Evolutionary conservation across 2,113 vertebrate species (phyloP).

Genomic region (Sceloporus tristichus): DNA sequence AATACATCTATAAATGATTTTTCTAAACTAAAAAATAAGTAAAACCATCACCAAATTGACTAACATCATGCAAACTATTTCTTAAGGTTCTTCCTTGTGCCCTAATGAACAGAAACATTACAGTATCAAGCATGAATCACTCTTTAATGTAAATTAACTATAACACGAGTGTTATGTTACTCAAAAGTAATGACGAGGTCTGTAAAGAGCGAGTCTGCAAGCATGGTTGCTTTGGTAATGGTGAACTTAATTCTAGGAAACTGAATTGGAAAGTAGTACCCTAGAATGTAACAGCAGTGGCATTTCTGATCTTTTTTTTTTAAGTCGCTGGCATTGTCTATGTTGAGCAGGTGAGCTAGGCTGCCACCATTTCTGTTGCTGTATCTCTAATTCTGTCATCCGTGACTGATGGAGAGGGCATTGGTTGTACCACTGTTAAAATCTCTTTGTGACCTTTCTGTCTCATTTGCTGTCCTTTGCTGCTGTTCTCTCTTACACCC

Average conservation of each 20-base stretch:
- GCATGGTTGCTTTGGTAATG: background rate
- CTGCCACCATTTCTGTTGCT: background rate
- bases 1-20: background rate
- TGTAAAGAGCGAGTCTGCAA: background rate
- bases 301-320: background rate
- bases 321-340: background rate
- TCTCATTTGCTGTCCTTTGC: background rate
- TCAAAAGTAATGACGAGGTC: background rate
- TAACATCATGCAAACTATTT: background rate
- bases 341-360: background rate
- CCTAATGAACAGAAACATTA: background rate
- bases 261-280: background rate
- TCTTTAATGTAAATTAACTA: background rate
- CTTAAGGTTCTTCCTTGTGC: background rate
- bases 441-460: background rate
- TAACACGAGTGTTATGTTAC: background rate
- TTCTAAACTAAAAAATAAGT: background rate
- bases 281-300: background rate
- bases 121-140: background rate
- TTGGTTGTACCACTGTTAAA: background rate
- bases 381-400: background rate
- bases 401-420: background rate
- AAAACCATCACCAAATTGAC: background rate
- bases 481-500: background rate
- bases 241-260: background rate